phyloP scores from a whole-genome alignment of 2,797 vertebrate genomes.

The Xenentodon cancila region DNA sequence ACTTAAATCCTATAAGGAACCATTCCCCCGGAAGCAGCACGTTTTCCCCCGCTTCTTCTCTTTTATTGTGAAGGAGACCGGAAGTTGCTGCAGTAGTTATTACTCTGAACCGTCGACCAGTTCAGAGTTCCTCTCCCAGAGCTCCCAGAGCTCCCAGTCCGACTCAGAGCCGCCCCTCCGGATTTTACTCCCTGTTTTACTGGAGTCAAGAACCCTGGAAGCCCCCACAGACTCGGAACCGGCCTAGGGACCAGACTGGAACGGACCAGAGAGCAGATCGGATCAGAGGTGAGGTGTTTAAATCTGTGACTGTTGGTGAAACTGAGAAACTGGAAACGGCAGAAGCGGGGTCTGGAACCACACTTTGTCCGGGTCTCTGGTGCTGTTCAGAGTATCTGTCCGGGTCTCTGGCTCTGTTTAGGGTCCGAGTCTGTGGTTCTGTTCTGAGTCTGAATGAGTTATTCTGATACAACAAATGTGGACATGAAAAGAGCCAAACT shows the following conservation, averaged over 20 bases:
- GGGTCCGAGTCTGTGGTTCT: background rate
- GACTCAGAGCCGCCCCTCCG: background rate
- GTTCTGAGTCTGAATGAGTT: background rate
- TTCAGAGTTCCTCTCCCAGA: background rate
- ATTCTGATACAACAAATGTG: background rate
- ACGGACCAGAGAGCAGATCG: background rate
- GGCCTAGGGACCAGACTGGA: background rate
- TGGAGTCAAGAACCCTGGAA: background rate
- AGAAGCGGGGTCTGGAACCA: background rate
- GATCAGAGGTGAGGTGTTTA: constrained; percentile 38
- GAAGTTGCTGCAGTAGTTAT: too few species aligned
- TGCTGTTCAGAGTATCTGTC: background rate
- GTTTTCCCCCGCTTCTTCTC: too few species aligned
- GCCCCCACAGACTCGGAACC: background rate
- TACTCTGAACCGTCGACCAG: too few species aligned
- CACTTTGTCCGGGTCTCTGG: background rate
- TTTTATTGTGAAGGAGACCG: too few species aligned
- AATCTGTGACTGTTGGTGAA: background rate
- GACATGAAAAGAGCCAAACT: too few species aligned
- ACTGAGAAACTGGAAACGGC: background rate
- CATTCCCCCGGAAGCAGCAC: too few species aligned
- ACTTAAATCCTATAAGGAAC: too few species aligned
- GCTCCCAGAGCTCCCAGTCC: constrained; percentile 16
- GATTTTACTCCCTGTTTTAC: background rate
- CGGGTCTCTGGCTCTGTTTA: background rate